Conservation (phyloP, 2,888 invertebrate species). For the Catotricha subobsoleta region DNA sequence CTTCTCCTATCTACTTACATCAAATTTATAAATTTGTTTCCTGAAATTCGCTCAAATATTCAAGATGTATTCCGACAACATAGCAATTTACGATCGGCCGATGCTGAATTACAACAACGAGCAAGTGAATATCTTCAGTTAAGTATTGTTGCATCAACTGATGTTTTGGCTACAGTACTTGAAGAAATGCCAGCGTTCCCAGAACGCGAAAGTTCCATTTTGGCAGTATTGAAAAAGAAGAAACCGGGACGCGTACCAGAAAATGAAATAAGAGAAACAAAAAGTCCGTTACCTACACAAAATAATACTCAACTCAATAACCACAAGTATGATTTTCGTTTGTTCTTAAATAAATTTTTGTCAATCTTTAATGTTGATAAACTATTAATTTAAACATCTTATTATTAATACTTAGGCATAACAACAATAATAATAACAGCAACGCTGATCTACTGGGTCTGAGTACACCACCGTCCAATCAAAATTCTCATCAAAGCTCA, state of each 20-base stretch:
- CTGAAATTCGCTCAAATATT: slow-evolving; percentile 90
- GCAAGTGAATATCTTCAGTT: slow-evolving; percentile 95
- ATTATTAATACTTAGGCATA: slow-evolving; percentile 5
- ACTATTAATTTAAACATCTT: slow-evolving; percentile 9
- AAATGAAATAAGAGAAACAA: slow-evolving; percentile 64
- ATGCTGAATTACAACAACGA: slow-evolving; percentile 95
- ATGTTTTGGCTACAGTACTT: slow-evolving; percentile 92
- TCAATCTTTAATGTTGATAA: not conserved
- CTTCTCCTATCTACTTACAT: slow-evolving; percentile 94
- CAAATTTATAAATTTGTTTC: slow-evolving; percentile 97
- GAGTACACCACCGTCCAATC: slow-evolving; percentile 63
- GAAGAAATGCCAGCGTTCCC: slow-evolving; percentile 99
- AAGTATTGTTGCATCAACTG: slow-evolving; percentile 88
- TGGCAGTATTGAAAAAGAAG: slow-evolving; percentile 96
- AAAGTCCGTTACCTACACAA: slow-evolving; percentile 43
- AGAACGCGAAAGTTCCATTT: slow-evolving; percentile 91
- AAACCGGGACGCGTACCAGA: slow-evolving; percentile 90
- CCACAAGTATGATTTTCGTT: slow-evolving; percentile 20
- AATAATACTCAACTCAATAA: slow-evolving; percentile 33
- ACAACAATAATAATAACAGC: slow-evolving; percentile 16
- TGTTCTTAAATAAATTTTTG: not conserved
- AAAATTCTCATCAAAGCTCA: slow-evolving; percentile 52
- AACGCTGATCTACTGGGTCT: slow-evolving; percentile 77
- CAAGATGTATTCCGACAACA: slow-evolving; percentile 89
- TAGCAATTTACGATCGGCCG: slow-evolving; percentile 90